Evolutionary conservation across 2,113 vertebrate species (phyloP), one percentile per base, ranked within the genome.

Genomic region (Nestor notabilis): DNA sequence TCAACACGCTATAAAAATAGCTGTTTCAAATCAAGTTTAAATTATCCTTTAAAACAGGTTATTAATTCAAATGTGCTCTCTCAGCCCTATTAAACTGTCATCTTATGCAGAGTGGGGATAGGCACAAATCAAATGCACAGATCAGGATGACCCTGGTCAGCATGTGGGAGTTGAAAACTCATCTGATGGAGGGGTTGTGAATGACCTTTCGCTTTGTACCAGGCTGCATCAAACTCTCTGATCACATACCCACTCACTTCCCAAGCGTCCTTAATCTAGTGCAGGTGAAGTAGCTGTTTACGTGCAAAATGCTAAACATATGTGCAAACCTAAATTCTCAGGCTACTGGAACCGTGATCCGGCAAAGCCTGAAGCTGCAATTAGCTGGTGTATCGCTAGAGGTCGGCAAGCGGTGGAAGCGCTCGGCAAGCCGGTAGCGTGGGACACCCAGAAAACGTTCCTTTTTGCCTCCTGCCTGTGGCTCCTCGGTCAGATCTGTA

Each of bases 11-110:
- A 1, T 87, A 81, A 71, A 94, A 86, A 75, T 47, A 71, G 9
- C 75, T n/a, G 60, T 52, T 96, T 85, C 50, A 89, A 89, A 79
- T 92, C 35, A 90, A 78, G 55, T 79, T 87, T 56, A 89, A 84
- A 82, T 37, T 25, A 83, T 52, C 37, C 28, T 63, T 82, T 72
- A 61, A 75, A 3, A 69, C 15, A 79, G 52, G 44, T 79, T 35
- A 63, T 61, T 90, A 82, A 79, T 89, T 75, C 41, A 55, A 79
- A 89, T 44, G 49, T 91, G 41, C 65, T 91, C 53, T 87, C 65
- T 87, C 49, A 41, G 52, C 61, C n/a, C 50, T 72, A 71, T 92
- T 91, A 95, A 97, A 82, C 69, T 78, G 89, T 69, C 80, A n/a
- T 56, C 17, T 94, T 69, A 12, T 37, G 35, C 5, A 9, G 65